These are phyloP conservation scores for Limnothrissa miodon DNA, from an alignment of 2,113 vertebrate species.

Conservation along the genomic window DNA sequence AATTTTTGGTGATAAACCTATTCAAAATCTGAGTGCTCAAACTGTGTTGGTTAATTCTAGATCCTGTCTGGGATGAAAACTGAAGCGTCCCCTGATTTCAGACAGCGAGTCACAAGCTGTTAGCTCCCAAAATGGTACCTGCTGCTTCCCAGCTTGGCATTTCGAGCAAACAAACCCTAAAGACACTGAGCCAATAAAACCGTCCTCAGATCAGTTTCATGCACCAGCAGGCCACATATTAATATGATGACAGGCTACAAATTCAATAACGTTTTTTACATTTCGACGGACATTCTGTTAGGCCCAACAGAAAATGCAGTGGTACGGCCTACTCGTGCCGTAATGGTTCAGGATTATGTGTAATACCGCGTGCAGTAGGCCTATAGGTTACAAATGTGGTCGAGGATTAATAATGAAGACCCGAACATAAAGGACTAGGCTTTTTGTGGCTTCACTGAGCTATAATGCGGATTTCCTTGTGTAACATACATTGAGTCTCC, in stretches of 20 bases:
- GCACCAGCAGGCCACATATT: neutral
- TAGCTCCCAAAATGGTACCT: neutral
- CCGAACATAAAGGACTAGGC: slow-evolving; percentile 20
- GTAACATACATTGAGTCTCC: slow-evolving; percentile 24
- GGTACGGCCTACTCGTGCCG: neutral
- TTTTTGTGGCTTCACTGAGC: slow-evolving; percentile 13
- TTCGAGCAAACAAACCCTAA: slow-evolving; percentile 7
- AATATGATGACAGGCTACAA: neutral
- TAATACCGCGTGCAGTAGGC: slow-evolving; percentile 24
- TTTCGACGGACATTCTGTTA: neutral
- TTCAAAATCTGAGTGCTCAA: slow-evolving; percentile 65
- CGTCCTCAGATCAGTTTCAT: slow-evolving; percentile 10
- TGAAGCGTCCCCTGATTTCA: slow-evolving; percentile 3
- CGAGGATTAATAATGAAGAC: slow-evolving; percentile 51
- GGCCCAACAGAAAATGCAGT: neutral
- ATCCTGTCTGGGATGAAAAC: neutral
- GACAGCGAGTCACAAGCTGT: slow-evolving; percentile 21
- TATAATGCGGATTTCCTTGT: slow-evolving; percentile 39
- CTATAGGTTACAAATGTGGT: slow-evolving; percentile 50
- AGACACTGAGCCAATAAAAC: neutral
- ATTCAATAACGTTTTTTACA: neutral
- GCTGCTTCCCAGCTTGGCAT: slow-evolving; percentile 30
- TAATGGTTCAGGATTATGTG: neutral
- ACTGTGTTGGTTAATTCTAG: slow-evolving; percentile 52
- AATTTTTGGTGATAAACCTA: slow-evolving; percentile 71